phyloP scores from a whole-genome alignment of 2,113 vertebrate species.

The Odocoileus virginianus region DNA sequence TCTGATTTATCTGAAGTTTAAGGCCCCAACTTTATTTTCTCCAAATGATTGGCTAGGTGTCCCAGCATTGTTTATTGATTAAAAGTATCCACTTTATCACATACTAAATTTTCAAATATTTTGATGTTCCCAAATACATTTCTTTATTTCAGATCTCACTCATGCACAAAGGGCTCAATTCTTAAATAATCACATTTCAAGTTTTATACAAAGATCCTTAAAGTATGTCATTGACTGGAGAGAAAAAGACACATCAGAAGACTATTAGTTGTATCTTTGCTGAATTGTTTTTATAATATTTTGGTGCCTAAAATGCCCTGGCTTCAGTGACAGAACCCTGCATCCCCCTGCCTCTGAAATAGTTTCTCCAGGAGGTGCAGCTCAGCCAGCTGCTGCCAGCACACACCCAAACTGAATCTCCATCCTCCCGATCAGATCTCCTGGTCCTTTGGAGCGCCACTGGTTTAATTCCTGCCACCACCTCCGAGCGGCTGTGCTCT shows the following conservation, averaged over 20 bases:
- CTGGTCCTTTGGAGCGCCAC: too few relatives aligned
- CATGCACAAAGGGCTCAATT: neutral
- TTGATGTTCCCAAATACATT: neutral
- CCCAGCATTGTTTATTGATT: neutral
- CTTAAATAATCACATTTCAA: neutral
- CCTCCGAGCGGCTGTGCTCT: neutral
- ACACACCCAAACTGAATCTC: neutral
- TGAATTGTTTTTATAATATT: neutral
- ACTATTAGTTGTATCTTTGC: neutral
- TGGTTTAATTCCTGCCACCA: neutral
- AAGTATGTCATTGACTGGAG: neutral
- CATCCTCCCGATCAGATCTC: neutral
- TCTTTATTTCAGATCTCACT: neutral
- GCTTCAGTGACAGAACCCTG: neutral
- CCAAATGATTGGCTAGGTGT: neutral
- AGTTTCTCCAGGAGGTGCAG: neutral
- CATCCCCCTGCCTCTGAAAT: neutral
- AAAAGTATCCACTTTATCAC: neutral
- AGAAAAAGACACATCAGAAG: neutral
- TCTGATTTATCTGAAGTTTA: neutral
- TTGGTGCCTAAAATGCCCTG: neutral
- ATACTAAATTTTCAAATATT: neutral
- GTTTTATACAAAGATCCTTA: neutral
- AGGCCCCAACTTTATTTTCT: neutral
- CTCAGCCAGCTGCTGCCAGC: neutral